Percentiles rank a stretch among this genome's conserved stretches.
phyloP scores from a whole-genome alignment of 2,113 vertebrate species.

The Cettia cetti region DNA sequence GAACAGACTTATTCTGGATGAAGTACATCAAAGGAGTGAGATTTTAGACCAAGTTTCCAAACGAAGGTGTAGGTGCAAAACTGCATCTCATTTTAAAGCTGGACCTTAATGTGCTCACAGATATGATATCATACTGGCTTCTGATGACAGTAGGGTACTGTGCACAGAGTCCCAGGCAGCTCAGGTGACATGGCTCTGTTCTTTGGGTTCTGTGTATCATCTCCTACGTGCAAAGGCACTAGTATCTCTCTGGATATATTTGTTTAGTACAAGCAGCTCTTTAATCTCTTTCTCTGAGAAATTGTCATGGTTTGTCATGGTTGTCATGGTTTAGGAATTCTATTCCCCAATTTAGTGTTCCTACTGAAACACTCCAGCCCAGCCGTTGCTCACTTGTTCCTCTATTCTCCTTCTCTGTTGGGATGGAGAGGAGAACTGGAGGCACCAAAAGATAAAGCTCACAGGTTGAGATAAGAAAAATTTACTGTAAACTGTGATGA shows the following conservation, averaged over 20 bases:
- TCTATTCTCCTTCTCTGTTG: background rate
- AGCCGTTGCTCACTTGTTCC: rapidly evolving
- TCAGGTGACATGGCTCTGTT: background rate
- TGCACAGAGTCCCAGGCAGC: background rate
- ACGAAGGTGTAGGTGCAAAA: background rate
- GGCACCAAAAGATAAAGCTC: background rate
- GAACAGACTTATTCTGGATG: background rate
- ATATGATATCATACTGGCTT: background rate
- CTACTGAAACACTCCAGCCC: background rate
- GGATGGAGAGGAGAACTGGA: background rate
- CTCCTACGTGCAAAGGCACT: background rate
- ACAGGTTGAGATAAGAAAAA: background rate
- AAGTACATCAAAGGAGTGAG: background rate
- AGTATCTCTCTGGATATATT: background rate
- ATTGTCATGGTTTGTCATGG: background rate
- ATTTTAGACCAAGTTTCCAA: background rate
- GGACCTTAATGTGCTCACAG: background rate
- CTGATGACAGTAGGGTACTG: background rate
- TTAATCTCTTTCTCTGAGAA: background rate
- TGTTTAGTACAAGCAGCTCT: background rate
- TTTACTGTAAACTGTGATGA: background rate
- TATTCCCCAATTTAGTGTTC: background rate
- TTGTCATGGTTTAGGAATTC: background rate
- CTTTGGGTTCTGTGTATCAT: background rate
- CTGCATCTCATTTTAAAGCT: background rate